phyloP scores from a whole-genome alignment of 2,797 vertebrate species.

The Melanotaenia nigrans region DNA sequence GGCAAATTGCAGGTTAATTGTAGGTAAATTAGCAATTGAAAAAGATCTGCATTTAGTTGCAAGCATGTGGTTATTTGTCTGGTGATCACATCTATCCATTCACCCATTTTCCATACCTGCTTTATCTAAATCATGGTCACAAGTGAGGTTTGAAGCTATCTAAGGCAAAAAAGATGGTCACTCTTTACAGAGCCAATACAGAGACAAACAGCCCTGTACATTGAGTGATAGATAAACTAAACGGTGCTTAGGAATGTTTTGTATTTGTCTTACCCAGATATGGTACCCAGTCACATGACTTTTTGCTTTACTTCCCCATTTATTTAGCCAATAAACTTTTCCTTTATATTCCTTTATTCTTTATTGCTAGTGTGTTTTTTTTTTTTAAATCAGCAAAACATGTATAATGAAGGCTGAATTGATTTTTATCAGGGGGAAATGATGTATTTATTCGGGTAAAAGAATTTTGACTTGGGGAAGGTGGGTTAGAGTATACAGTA shows the following conservation, averaged over 20 bases:
- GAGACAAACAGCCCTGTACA: too few species aligned
- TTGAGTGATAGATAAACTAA: conserved; percentile 18
- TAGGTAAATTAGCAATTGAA: background rate
- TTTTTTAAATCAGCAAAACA: conserved; percentile 11
- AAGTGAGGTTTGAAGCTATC: too few species aligned
- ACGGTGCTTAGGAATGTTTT: background rate
- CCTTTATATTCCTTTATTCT: background rate
- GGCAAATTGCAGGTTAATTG: conserved; percentile 1
- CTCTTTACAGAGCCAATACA: too few species aligned
- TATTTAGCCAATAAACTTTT: background rate
- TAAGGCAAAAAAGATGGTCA: too few species aligned
- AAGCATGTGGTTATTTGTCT: background rate
- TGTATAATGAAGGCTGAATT: conserved; percentile 49
- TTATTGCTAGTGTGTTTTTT: conserved; percentile 11
- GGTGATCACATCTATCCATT: too few species aligned
- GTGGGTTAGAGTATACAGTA: conserved; percentile 50
- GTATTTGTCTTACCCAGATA: conserved; percentile 13
- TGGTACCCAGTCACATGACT: background rate
- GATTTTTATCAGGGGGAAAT: conserved; percentile 63
- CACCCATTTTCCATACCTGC: too few species aligned
- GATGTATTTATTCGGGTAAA: conserved; percentile 59
- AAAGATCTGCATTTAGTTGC: background rate
- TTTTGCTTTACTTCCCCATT: background rate
- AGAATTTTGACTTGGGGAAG: conserved; percentile 44
- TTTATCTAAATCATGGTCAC: too few species aligned